Percentiles rank a stretch among this genome's conserved stretches.
Conservation (phyloP, 2,888 invertebrate species). For the Ennomos quercinarius region DNA sequence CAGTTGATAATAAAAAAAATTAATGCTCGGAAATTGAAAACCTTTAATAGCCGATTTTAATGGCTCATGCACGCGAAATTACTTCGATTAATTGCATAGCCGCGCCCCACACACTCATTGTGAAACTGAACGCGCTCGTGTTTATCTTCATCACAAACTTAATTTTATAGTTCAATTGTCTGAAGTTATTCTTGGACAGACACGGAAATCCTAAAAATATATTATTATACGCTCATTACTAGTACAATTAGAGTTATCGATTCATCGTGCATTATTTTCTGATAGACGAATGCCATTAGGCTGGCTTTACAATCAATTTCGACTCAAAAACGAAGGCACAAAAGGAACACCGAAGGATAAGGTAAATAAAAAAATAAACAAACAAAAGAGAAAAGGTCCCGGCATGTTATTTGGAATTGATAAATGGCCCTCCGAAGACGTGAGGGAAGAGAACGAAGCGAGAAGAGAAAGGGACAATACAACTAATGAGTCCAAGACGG, state of each 20-base stretch:
- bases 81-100: constrained; percentile 66
- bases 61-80: constrained; percentile 71
- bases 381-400: constrained; percentile 79
- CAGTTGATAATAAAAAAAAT: constrained; percentile 61
- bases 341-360: constrained; percentile 77
- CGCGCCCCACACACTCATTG: constrained; percentile 55
- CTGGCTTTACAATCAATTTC: constrained; percentile 82
- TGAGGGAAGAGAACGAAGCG: constrained; percentile 70
- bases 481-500: constrained; percentile 77
- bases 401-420: constrained; percentile 85
- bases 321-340: constrained; percentile 70
- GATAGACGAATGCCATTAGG: constrained; percentile 75
- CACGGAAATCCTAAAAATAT: constrained; percentile 47
- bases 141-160: constrained; percentile 52
- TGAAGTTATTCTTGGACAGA: constrained; percentile 43
- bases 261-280: constrained; percentile 68
- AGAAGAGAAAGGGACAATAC: constrained; percentile 64
- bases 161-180: constrained; percentile 51
- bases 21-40: constrained; percentile 66
- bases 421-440: constrained; percentile 82
- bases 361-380: constrained; percentile 83
- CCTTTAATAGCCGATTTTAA: constrained; percentile 69
- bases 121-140: constrained; percentile 54
- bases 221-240: constrained; percentile 66
- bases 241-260: constrained; percentile 75